Conservation (phyloP, 1,140 invertebrate genomes). For the Homarus americanus region DNA sequence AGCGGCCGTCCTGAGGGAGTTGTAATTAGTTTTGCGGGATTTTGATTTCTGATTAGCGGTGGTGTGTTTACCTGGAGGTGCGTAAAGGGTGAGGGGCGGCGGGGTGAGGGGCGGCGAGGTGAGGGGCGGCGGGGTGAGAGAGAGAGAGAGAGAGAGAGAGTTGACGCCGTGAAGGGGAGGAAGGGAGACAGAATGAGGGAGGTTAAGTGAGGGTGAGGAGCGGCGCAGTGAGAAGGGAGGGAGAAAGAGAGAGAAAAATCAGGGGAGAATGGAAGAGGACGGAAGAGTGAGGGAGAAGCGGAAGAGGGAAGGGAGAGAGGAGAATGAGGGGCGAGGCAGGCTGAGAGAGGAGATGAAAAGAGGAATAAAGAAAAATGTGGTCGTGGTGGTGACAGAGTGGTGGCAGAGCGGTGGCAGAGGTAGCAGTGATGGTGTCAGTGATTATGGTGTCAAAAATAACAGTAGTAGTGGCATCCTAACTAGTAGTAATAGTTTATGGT, state of each 20-base stretch:
- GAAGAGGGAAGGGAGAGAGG: neutral
- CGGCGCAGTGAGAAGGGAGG: neutral
- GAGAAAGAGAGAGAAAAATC: neutral
- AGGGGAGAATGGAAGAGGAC: neutral
- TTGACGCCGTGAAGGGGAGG: neutral
- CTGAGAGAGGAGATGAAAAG: neutral
- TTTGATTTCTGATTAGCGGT: conserved; percentile 66
- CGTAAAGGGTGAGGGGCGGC: neutral
- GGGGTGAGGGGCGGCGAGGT: neutral
- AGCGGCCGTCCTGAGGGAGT: conserved; percentile 34
- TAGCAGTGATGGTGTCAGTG: neutral
- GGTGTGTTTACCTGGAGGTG: conserved; percentile 56
- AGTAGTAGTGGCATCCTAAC: too few species aligned
- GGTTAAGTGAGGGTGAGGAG: neutral
- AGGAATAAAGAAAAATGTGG: neutral
- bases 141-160: neutral
- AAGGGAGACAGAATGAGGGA: neutral
- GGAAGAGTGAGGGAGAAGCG: neutral
- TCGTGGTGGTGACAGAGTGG: neutral
- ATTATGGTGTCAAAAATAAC: too few species aligned
- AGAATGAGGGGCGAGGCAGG: neutral
- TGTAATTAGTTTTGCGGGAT: conserved; percentile 69
- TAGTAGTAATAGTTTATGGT: neutral
- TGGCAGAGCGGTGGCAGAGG: neutral
- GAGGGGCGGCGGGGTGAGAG: neutral